Base-by-base conservation (phyloP, 2,888 invertebrate genomes). In the Oscheius sp. region DNA sequence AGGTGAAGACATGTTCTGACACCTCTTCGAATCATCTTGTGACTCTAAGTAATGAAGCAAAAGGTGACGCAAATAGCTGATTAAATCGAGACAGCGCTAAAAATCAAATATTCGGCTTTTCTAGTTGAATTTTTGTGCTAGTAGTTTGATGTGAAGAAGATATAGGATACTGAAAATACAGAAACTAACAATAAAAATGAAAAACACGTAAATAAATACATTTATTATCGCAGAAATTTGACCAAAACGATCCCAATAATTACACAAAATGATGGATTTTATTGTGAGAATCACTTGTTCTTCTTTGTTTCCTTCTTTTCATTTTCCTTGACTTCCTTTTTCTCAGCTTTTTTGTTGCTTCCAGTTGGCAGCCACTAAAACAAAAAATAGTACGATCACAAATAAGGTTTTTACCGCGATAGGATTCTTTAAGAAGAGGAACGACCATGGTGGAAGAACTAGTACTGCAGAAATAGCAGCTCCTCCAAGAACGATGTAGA, bases 401-500 rank as follows among this genome's bases (percentile, higher is more conserved):
- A 55, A 34, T 6, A 42, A 42, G n/a, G n/a, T n/a, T 57, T 70
- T 31, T 27, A 78, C 78, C 53, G 66, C 69, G 29, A 84, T 67
- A 3, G 82, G 78, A 68, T 85, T 72, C 27, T 76, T 78, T 58
- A 83, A 76, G 72, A 80, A 85, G 55, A 79, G 76, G 69, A 77
- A 80, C 23, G 85, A 80, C 85, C 85, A 86, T 34, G 85, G 84
- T 29, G 82, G 83, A 29, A 85, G 71, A 53, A 84, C 78, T 66
- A 86, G 64, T 25, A 85, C 65, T 4, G 75, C 76, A 12, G 85
- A 73, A 65, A 85, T 64, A 8, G 73, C 63, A 12, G 80, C 76
- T 17, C 83, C 84, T 5, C 67, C 73, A 29, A 80, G 69, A 25
- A 86, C 75, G 8, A 61, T 77, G 70, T 68, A 78, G 34, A 80